These are phyloP conservation scores for Drosophila sturtevanti DNA, from an alignment of 1,140 invertebrate genomes.

Conservation along the genomic window DNA sequence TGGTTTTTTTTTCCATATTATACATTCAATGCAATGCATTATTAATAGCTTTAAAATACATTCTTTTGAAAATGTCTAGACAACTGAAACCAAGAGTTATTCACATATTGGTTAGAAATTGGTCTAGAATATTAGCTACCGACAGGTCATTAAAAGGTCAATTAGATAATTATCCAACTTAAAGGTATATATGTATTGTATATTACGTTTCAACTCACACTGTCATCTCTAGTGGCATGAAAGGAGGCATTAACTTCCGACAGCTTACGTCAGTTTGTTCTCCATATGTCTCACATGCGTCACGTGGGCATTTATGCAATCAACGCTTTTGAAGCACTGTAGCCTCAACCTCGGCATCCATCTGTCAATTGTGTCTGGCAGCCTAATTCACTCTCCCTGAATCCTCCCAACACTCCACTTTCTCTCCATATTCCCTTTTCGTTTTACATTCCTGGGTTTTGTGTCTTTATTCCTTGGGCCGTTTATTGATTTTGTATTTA, in stretches of 20 bases:
- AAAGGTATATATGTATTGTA: too few relatives aligned
- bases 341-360: constrained; percentile 7
- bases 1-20: too few relatives aligned
- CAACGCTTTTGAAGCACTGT: not conserved
- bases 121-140: too few relatives aligned
- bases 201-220: not conserved
- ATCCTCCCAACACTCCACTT: not conserved
- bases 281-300: constrained; percentile 1
- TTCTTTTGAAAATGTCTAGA: too few relatives aligned
- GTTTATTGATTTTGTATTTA: constrained; percentile 37
- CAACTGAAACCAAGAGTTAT: too few relatives aligned
- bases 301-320: constrained; percentile 40
- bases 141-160: too few relatives aligned
- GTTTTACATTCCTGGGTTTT: not conserved
- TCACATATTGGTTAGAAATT: too few relatives aligned
- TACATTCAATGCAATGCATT: too few relatives aligned
- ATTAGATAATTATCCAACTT: too few relatives aligned
- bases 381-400: not conserved
- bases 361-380: constrained; percentile 1
- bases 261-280: not conserved
- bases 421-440: not conserved
- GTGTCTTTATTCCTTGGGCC: not conserved
- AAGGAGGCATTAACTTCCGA: not conserved
- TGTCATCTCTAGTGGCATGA: not conserved
- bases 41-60: too few relatives aligned